phyloP scores from a whole-genome alignment of 2,797 vertebrate genomes.

The Myotis daubentonii region DNA sequence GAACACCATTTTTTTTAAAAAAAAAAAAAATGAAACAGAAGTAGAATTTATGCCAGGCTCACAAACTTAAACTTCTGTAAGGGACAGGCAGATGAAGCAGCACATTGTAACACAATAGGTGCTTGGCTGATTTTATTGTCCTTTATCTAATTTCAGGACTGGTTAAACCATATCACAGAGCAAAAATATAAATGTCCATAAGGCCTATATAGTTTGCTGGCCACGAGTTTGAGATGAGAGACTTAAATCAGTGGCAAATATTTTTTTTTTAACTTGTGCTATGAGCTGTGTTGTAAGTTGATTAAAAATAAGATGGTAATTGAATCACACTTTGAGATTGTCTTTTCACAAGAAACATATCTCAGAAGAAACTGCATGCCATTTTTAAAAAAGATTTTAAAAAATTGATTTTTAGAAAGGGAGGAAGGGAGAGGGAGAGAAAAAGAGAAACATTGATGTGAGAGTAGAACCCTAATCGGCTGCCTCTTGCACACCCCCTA shows the following conservation, averaged over 20 bases:
- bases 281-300: background rate
- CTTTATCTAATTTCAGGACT: background rate
- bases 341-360: background rate
- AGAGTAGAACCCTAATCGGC: background rate
- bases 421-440: background rate
- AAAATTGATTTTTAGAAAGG: background rate
- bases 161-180: background rate
- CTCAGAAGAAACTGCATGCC: background rate
- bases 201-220: background rate
- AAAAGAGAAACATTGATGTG: background rate
- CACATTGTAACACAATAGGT: background rate
- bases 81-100: background rate
- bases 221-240: background rate
- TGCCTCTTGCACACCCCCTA: background rate
- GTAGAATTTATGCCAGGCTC: background rate
- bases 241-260: background rate
- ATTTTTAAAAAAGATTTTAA: background rate
- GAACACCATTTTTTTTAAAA: background rate
- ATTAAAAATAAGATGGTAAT: background rate
- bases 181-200: background rate
- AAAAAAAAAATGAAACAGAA: background rate
- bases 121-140: background rate
- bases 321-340: background rate
- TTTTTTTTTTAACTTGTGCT: background rate
- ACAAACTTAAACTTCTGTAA: background rate